Evolutionary conservation across 2,797 vertebrate species (phyloP), one percentile per base, ranked within the genome.

Genomic region (Lerista edwardsae): DNA sequence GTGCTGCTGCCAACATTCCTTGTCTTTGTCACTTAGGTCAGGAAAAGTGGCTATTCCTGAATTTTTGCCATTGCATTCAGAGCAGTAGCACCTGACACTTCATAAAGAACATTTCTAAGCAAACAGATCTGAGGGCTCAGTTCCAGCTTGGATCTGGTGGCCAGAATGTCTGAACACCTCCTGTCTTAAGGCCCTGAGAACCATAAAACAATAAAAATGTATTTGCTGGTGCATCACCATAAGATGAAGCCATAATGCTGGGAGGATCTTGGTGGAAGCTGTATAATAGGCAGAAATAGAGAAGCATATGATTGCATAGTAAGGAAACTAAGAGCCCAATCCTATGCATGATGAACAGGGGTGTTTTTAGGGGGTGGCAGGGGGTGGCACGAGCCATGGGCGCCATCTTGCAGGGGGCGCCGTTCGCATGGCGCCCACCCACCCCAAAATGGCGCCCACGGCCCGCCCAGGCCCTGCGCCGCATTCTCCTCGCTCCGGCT

Each of bases 1-100:
- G 2, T 39, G 29, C 21, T 83, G 47, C 36, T 92, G 81, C 83
- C 92, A 82, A 79, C 90, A 69, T 87, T 92, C 86, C 79, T 73
- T 73, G 73, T 79, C 87, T 93, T 92, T 41, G 84, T 84, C 76
- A 86, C 86, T 47, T 64, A 84, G 89, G 84, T 67, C 0, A 14
- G 39, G 80, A 80, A 86, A 88, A 85, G 39, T 21, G 85, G 34
- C 41, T 84, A 65, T 65, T 31, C 77, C 65, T 72, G 79, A 71
- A 55, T 75, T 84, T 73, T 77, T 92, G 87, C 84, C 65, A 79
- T 41, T 15, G 23, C 73, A 72, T 0, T 0, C 77, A 89, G 25
- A 93, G 72, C 6, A 62, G 67, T 57, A 90, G 47, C 64, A 92
- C 47, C 57, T 62, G 67, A 64, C 72, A 86, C 31, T 84, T 84